Base-by-base conservation (phyloP, 2,797 vertebrate genomes). In the Dipus sagitta region DNA sequence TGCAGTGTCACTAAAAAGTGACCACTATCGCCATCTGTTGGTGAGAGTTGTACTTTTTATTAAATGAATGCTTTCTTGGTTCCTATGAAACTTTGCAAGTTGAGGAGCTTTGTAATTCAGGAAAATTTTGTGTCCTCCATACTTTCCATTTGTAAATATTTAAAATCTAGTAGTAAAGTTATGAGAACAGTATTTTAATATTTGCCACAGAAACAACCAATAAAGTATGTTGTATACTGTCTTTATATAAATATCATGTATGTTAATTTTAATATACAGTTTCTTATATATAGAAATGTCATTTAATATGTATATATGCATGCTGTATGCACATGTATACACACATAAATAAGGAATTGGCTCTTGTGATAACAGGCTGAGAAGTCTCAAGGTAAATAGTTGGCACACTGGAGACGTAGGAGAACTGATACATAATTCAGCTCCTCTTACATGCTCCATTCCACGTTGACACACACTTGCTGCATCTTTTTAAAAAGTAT, bases 21-120 rank as follows among this genome's bases (percentile, higher is more conserved):
- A 93, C 64, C 32, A 76, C 75, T 87, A 32, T n/a, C 1, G 76
- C 94, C 90, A 72, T 84, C 96, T 96, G 64, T 96, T 95, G 97
- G 95, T 67, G 82, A 94, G 86, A 88, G 62, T 28, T 90, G 72
- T 58, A 60, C 42, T 82, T 79, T 92, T 77, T 81, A 42, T 76
- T 88, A 52, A 32, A 47, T 86, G 2, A 72, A 5, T 60, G 38
- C 34, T 58, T 76, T 60, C 34, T 80, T 86, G 60, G 23, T 86
- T 85, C 52, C 62, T 81, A 2, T 72, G 90, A 94, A 85, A 71
- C 75, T 93, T 87, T 90, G 12, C 78, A 80, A 34, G 30, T 80
- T 60, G 89, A 58, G 64, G 28, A 92, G 20, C 32, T 85, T 32
- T 92, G 21, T 84, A 93, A 92, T 64, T 90, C 54, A 81, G 72